These are phyloP conservation scores for Meles meles DNA, from an alignment of 2,113 vertebrate species.

Conservation along the genomic window DNA sequence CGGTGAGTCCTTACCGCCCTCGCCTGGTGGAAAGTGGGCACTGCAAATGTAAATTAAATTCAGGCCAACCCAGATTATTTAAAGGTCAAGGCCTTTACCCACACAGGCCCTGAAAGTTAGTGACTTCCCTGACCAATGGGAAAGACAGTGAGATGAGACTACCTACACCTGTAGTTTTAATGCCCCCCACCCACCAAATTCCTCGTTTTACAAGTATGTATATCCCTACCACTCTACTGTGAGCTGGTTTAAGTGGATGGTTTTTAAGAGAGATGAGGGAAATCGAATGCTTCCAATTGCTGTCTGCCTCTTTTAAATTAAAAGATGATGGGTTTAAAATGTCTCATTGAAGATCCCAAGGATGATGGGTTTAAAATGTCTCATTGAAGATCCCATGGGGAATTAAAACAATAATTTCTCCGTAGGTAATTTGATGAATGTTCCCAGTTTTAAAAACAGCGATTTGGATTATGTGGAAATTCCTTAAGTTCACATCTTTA, in stretches of 20 bases:
- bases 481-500: neutral
- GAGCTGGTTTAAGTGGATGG: neutral
- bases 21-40: neutral
- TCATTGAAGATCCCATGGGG: neutral
- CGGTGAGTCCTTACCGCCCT: conserved; percentile 1
- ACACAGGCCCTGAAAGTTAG: neutral
- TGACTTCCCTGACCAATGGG: neutral
- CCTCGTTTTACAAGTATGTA: neutral
- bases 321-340: too few relatives aligned
- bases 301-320: neutral
- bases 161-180: neutral
- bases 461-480: neutral
- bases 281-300: neutral
- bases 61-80: neutral
- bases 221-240: neutral
- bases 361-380: neutral
- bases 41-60: neutral
- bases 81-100: neutral
- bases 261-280: neutral
- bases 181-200: neutral
- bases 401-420: neutral
- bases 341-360: too few relatives aligned
- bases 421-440: neutral
- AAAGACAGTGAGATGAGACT: neutral
- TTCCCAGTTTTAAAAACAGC: neutral